Conservation (phyloP, 2,888 invertebrate genomes). For the Lordiphosa andalusiaca region DNA sequence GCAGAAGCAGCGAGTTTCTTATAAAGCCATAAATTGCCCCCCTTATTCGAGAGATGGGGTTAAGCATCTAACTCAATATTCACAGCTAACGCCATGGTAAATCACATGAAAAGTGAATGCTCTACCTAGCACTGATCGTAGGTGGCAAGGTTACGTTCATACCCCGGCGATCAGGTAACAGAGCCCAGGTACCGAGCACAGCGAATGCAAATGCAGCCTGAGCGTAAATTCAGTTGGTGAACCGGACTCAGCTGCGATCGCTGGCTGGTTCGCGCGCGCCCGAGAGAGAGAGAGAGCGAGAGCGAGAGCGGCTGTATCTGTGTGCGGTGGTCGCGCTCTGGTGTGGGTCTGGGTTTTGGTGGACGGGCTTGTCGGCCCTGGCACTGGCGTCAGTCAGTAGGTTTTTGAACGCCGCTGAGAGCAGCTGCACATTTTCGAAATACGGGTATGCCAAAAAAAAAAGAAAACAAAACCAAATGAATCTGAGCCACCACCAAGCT, state of each 20-base stretch:
- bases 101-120: slow-evolving; percentile 11
- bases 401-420: slow-evolving; percentile 76
- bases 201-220: slow-evolving; percentile 57
- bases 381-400: slow-evolving; percentile 53
- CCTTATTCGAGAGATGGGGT: slow-evolving; percentile 4
- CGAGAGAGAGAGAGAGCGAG: slow-evolving; percentile 14
- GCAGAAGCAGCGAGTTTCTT: slow-evolving; percentile 53
- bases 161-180: slow-evolving; percentile 42
- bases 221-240: slow-evolving; percentile 47
- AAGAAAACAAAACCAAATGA: slow-evolving; percentile 16
- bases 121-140: slow-evolving; percentile 36
- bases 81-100: slow-evolving; percentile 1
- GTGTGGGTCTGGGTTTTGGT: slow-evolving; percentile 11
- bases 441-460: slow-evolving; percentile 50
- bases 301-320: slow-evolving; percentile 12
- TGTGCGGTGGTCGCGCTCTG: slow-evolving; percentile 8
- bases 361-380: not conserved
- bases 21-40: slow-evolving; percentile 66
- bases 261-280: slow-evolving; percentile 39
- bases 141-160: slow-evolving; percentile 37
- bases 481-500: slow-evolving; percentile 13
- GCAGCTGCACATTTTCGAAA: slow-evolving; percentile 63
- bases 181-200: slow-evolving; percentile 20
- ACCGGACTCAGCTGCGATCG: slow-evolving; percentile 61
- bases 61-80: slow-evolving; percentile 1